Evolutionary conservation across 1,140 invertebrate species (phyloP), one percentile per base, ranked within the genome.

Genomic region (Lasaia peninsularis): DNA sequence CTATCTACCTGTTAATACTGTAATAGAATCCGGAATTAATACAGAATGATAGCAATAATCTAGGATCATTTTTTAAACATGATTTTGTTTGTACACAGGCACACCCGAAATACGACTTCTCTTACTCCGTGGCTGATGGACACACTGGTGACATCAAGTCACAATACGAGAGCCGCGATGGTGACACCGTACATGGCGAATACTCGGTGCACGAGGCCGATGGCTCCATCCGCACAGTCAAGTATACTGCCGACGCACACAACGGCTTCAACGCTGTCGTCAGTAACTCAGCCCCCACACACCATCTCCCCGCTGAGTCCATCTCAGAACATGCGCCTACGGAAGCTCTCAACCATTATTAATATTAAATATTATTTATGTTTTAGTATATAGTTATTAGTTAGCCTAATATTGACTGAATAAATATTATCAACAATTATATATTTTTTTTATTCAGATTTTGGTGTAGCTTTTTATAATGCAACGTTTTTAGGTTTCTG

Each of bases 191-290:
- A 44, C 83, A 90, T 61, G 91, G 91, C 64, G 69, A 79, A 52
- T 93, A 92, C 83, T 89, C 88, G 7, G 64, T 91, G 49, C 68
- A 89, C 35, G 89, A 91, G 64, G 82, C 91, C n/a, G 91, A 91
- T 60, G 90, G 91, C 51, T 91, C 91, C 52, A 75, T 91, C 71
- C 76, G 91, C 60, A 89, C 76, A 50, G 90, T 90, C 6, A 73
- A 87, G 57, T 91, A 91, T 80, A 80, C 85, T 57, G 90, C 90
- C 11, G 91, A 91, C 62, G 80, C 78, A 60, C 85, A 88, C 71
- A 88, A 80, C 60, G 89, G 78, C 37, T 92, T 91, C 80, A 91
- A 92, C 71, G 91, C 91, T 31, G 87, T 91, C 8, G 91, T 91
- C 44, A 83, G 84, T 65, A 88, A 90, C 80, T 90, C 89, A 31